Conservation (phyloP, 2,888 invertebrate genomes). For the Nomada fabriciana region DNA sequence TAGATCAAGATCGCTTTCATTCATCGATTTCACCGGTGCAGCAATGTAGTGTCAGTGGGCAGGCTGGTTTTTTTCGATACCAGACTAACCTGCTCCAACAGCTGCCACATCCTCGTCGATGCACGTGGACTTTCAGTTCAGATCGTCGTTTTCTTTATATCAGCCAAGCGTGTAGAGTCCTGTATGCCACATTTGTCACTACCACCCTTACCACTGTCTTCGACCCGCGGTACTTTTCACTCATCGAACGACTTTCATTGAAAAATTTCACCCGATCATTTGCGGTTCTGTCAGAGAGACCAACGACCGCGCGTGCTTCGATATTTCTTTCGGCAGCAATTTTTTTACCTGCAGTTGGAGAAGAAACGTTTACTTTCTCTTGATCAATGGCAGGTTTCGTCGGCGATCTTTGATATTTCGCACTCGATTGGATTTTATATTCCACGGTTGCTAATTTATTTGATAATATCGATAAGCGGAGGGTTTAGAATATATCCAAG, state of each 20-base stretch:
- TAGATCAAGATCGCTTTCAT: conserved; percentile 58
- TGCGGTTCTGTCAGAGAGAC: conserved; percentile 23
- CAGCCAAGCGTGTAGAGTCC: conserved; percentile 32
- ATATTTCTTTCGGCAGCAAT: neutral
- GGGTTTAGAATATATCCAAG: no score
- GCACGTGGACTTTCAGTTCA: conserved; percentile 54
- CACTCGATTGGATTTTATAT: neutral
- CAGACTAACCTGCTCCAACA: conserved; percentile 68
- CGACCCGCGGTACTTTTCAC: conserved; percentile 18
- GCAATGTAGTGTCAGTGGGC: conserved; percentile 42
- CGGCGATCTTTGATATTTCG: neutral
- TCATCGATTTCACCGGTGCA: conserved; percentile 70
- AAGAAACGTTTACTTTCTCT: neutral
- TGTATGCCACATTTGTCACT: conserved; percentile 52
- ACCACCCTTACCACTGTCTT: conserved; percentile 26
- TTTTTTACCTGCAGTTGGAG: neutral
- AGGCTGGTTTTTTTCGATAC: conserved; percentile 58
- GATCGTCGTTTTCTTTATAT: conserved; percentile 47
- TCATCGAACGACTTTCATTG: conserved; percentile 63
- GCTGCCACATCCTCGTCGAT: conserved; percentile 64
- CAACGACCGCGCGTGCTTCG: neutral
- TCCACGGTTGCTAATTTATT: neutral
- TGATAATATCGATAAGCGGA: no score
- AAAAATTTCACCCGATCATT: conserved; percentile 56
- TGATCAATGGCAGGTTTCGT: neutral